Evolutionary conservation across 2,888 invertebrate genomes (phyloP).

Genomic region (Neoaliturus tenellus): DNA sequence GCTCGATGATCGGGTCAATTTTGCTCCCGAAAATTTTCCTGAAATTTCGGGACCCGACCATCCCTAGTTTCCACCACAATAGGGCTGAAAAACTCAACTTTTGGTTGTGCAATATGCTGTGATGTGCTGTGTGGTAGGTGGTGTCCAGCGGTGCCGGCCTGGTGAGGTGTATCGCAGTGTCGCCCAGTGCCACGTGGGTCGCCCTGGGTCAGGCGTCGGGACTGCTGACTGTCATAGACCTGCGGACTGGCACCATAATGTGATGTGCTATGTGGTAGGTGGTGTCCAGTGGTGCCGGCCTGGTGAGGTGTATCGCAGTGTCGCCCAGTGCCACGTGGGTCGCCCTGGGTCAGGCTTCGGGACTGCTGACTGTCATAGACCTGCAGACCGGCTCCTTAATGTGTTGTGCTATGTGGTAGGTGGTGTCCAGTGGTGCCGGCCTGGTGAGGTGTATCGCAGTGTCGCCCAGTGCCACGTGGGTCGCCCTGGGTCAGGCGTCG

Average conservation of each 20-base stretch:
- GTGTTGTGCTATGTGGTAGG: too few relatives aligned
- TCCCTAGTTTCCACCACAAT: too few relatives aligned
- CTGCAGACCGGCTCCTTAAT: constrained; percentile 94
- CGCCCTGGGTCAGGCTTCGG: constrained; percentile 94
- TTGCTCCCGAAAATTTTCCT: too few relatives aligned
- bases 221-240: constrained; percentile 88
- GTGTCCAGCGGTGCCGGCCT: constrained; percentile 76
- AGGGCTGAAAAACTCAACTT: too few relatives aligned
- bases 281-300: constrained; percentile 74
- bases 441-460: constrained; percentile 91
- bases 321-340: constrained; percentile 89
- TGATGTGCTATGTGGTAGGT: too few relatives aligned
- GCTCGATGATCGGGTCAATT: too few relatives aligned
- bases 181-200: constrained; percentile 88
- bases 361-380: constrained; percentile 90
- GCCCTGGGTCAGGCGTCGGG: constrained; percentile 96
- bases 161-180: constrained; percentile 89
- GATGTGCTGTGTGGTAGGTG: too few relatives aligned
- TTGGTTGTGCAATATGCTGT: too few relatives aligned
- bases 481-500: constrained; percentile 93
- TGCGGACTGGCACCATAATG: constrained; percentile 88
- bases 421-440: constrained; percentile 74
- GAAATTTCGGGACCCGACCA: too few relatives aligned
- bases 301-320: constrained; percentile 90
- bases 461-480: constrained; percentile 87